phyloP scores from a whole-genome alignment of 2,888 invertebrate genomes.

The Cerastis leucographa region DNA sequence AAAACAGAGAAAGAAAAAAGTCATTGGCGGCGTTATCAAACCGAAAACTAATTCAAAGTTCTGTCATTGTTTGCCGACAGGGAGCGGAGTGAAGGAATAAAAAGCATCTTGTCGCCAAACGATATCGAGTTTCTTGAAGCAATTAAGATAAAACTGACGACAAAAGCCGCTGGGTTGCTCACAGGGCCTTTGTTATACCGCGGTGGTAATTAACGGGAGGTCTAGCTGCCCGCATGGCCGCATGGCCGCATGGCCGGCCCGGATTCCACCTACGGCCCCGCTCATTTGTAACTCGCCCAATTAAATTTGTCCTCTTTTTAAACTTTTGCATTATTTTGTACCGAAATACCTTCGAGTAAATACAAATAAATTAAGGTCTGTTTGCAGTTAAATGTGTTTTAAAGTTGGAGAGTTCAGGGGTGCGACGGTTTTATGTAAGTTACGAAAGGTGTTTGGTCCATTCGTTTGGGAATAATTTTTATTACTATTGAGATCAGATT shows the following conservation, averaged over 20 bases:
- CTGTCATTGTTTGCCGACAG: constrained; percentile 85
- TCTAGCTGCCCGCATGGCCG: constrained; percentile 78
- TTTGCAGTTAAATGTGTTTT: constrained; percentile 58
- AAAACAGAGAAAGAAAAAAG: constrained; percentile 78
- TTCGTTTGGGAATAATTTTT: constrained; percentile 23
- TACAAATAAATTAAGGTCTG: constrained; percentile 52
- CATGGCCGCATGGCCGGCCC: constrained; percentile 65
- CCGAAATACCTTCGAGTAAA: constrained; percentile 46
- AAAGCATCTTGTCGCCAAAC: constrained; percentile 89
- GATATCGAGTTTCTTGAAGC: constrained; percentile 89
- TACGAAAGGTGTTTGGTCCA: neutral
- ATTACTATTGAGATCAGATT: neutral
- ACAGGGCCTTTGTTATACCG: constrained; percentile 77
- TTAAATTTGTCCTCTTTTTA: constrained; percentile 62
- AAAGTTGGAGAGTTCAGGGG: constrained; percentile 35
- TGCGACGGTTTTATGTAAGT: constrained; percentile 35
- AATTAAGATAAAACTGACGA: constrained; percentile 89
- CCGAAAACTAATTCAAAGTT: constrained; percentile 88
- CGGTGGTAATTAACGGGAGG: constrained; percentile 81
- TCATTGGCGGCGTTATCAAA: constrained; percentile 82
- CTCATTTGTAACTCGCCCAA: constrained; percentile 58
- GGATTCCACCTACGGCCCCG: constrained; percentile 57
- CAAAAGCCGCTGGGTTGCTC: constrained; percentile 82
- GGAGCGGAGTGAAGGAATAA: constrained; percentile 83
- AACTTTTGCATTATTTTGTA: constrained; percentile 53